Evolutionary conservation across 2,888 invertebrate species (phyloP).

Genomic region (Oscheius sp.): DNA sequence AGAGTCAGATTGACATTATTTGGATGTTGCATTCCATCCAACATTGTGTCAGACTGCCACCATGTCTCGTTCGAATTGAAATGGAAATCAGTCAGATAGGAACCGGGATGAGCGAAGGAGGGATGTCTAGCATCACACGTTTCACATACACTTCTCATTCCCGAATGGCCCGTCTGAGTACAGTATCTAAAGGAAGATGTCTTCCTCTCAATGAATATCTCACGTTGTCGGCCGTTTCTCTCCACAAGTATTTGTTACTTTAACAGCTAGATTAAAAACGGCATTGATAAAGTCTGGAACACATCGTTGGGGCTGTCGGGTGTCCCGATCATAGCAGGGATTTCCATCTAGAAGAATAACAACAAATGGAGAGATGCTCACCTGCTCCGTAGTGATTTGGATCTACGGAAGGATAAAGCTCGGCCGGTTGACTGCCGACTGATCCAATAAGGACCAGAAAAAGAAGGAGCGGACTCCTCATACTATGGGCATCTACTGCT

Average conservation of each 20-base stretch:
- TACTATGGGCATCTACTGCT: slow-evolving; percentile 20
- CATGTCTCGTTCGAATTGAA: slow-evolving; percentile 89
- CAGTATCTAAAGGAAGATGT: slow-evolving; percentile 77
- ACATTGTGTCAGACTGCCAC: slow-evolving; percentile 99
- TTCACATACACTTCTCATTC: slow-evolving; percentile 68
- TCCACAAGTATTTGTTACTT: slow-evolving; percentile 95
- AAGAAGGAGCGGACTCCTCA: slow-evolving; percentile 11
- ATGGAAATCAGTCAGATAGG: slow-evolving; percentile 86
- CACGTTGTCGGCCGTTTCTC: slow-evolving; percentile 77
- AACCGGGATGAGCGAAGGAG: slow-evolving; percentile 58
- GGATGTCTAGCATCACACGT: slow-evolving; percentile 63
- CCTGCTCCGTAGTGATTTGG: slow-evolving; percentile 65
- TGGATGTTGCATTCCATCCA: slow-evolving; percentile 88
- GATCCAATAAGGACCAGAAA: slow-evolving; percentile 17
- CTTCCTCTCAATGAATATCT: no score
- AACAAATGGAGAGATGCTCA: no score
- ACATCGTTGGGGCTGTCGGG: slow-evolving; percentile 75
- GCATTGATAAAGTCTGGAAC: slow-evolving; percentile 96
- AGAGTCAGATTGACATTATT: slow-evolving; percentile 91
- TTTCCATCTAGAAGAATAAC: slow-evolving; percentile 45
- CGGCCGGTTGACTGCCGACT: slow-evolving; percentile 58
- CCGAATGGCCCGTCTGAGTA: slow-evolving; percentile 84
- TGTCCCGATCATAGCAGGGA: slow-evolving; percentile 59
- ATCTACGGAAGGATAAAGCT: slow-evolving; percentile 62
- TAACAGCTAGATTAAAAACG: slow-evolving; percentile 87